phyloP scores from a whole-genome alignment of 1,140 invertebrate species.

The Parasteatoda tepidariorum region DNA sequence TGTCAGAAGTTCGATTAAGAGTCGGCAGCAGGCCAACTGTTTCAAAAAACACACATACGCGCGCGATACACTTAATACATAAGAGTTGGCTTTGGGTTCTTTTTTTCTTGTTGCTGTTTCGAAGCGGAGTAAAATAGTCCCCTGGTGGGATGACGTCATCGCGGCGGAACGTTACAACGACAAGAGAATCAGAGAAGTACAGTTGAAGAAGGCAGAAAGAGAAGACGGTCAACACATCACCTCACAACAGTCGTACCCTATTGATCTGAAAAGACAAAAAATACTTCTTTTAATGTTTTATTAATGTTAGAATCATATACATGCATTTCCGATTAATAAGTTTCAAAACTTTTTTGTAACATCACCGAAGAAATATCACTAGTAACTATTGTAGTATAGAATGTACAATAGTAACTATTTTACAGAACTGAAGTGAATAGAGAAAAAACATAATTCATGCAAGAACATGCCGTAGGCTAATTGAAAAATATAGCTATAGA shows the following conservation, averaged over 20 bases:
- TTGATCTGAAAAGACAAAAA: constrained; percentile 51
- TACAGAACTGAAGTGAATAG: no score
- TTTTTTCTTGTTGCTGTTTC: constrained; percentile 22
- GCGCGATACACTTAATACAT: constrained; percentile 39
- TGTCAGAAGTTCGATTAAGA: constrained; percentile 3
- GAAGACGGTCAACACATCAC: constrained; percentile 41
- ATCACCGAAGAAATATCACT: no score
- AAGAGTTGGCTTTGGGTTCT: constrained; percentile 46
- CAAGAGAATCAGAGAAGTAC: constrained; percentile 45
- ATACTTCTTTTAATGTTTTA: no score
- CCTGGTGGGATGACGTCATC: constrained; percentile 53
- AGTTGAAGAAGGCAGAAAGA: constrained; percentile 56
- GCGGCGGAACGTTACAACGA: constrained; percentile 40
- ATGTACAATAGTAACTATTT: no score
- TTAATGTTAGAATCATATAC: no score
- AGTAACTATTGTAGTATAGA: no score
- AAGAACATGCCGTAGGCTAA: no score
- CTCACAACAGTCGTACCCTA: constrained; percentile 51
- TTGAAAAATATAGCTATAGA: no score
- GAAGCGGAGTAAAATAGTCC: constrained; percentile 43
- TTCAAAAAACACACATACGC: constrained; percentile 21
- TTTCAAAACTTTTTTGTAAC: no score
- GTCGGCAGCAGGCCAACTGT: background rate
- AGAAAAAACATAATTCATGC: no score
- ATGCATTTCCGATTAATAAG: no score